These are phyloP conservation scores for Drosophila engyochracea DNA, from an alignment of 2,888 invertebrate species.

Conservation along the genomic window DNA sequence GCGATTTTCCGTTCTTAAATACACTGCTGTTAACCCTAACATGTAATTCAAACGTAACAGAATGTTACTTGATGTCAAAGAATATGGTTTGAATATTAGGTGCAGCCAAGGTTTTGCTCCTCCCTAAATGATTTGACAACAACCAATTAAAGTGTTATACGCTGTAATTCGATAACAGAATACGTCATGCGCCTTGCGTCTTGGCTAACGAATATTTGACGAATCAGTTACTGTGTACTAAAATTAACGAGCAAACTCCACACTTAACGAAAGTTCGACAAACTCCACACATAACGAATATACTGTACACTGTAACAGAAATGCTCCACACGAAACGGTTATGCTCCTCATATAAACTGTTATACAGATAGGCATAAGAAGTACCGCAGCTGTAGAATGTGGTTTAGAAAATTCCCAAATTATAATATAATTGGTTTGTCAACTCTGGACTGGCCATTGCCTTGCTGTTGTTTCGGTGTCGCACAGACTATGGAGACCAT, in stretches of 20 bases:
- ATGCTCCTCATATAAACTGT: constrained; percentile 9
- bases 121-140: neutral
- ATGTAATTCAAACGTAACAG: neutral
- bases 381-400: neutral
- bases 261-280: neutral
- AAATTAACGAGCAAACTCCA: constrained; percentile 4
- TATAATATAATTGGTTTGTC: constrained; percentile 56
- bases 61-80: neutral
- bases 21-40: neutral
- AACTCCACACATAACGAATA: neutral
- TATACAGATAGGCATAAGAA: constrained; percentile 43
- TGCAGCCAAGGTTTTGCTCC: too few species aligned
- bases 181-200: neutral
- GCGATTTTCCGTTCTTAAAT: neutral
- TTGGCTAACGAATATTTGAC: neutral
- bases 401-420: constrained; percentile 33
- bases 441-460: constrained; percentile 13
- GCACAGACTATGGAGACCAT: constrained; percentile 20
- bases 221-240: constrained; percentile 5
- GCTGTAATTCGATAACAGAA: neutral
- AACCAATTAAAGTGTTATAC: neutral
- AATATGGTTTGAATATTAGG: neutral
- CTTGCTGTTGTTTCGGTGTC: neutral
- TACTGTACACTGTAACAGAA: neutral
- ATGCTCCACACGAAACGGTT: neutral